phyloP scores from a whole-genome alignment of 2,113 vertebrate species.

The Spheniscus mendiculus region DNA sequence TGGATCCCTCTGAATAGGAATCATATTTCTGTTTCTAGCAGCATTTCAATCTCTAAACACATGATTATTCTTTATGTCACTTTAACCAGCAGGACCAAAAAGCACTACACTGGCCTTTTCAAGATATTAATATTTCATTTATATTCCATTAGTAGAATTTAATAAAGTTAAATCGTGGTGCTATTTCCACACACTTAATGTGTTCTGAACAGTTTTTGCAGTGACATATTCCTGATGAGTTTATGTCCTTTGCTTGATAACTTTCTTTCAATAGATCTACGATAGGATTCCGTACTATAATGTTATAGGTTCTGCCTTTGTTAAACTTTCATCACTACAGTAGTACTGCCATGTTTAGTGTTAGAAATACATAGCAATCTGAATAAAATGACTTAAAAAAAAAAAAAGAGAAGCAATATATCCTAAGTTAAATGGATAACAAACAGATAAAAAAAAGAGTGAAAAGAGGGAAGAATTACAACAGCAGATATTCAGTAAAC shows the following conservation, averaged over 20 bases:
- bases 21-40: neutral
- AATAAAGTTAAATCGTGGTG: neutral
- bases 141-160: neutral
- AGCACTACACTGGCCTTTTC: neutral
- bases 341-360: neutral
- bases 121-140: neutral
- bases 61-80: neutral
- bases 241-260: neutral
- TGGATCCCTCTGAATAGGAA: neutral
- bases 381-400: neutral
- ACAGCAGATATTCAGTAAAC: neutral
- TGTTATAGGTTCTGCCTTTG: neutral
- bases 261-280: neutral
- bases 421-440: neutral
- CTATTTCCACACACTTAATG: neutral
- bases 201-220: neutral
- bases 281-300: neutral
- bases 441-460: neutral
- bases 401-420: neutral
- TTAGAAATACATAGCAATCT: neutral
- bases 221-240: neutral
- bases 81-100: neutral
- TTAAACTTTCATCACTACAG: neutral
- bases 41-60: neutral
- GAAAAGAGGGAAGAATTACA: neutral